Conservation (phyloP, 2,113 vertebrate genomes). For the Eidolon helvum region DNA sequence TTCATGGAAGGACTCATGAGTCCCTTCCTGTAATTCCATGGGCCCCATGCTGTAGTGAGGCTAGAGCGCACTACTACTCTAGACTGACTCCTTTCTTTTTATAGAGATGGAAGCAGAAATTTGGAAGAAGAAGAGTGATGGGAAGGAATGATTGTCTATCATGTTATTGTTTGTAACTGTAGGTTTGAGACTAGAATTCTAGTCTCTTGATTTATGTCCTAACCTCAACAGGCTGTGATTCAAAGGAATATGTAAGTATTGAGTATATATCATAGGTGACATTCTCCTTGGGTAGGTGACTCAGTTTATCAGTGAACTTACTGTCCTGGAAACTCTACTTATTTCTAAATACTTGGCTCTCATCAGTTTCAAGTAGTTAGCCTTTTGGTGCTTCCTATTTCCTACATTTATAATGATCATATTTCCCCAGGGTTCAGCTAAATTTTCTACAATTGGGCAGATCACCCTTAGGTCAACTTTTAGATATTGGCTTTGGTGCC, state of each 20-base stretch:
- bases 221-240: slow-evolving; percentile 21
- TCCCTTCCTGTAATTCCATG: neutral
- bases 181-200: neutral
- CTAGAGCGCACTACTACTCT: neutral
- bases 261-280: neutral
- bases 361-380: slow-evolving; percentile 15
- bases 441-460: neutral
- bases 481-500: neutral
- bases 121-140: neutral
- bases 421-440: neutral
- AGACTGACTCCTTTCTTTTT: neutral
- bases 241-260: slow-evolving; percentile 25
- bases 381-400: neutral
- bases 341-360: neutral
- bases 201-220: neutral
- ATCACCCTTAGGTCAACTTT: neutral
- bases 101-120: neutral
- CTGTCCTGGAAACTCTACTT: neutral
- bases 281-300: neutral
- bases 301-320: neutral
- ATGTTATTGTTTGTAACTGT: neutral
- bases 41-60: neutral
- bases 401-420: neutral
- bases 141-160: neutral
- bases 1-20: neutral